Base-by-base conservation (phyloP, 2,797 vertebrate genomes). In the Mycteria americana region DNA sequence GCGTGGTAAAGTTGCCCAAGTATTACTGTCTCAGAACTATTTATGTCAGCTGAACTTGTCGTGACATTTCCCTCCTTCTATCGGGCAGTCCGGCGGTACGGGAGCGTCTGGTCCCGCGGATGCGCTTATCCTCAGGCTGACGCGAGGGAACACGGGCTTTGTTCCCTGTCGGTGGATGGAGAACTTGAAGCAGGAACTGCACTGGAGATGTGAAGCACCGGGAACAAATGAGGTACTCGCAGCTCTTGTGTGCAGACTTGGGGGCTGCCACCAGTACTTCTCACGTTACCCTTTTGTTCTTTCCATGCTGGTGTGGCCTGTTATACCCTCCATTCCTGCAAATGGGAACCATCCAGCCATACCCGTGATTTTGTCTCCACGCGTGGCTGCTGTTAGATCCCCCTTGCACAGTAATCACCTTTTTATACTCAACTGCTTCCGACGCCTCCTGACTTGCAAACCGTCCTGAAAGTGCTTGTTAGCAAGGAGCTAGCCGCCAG, bases 111-210 rank as follows among this genome's bases (percentile, higher is more conserved):
- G 30, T 39, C 37, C 31, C 1, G 1, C 13, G 21, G 27, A 9
- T 17, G 27, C 27, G 51, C 14, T 70, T 56, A 18, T 23, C 22
- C 37, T 35, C 53, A 12, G 22, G 18, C 27, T 12, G 23, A 35
- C 1, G 3, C 33, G 7, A 5, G 41, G n/a, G 35, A 23, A 30
- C 16, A 4, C 0, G 7, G 28, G 7, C 41, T 35, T 39, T 43
- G n/a, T 11, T 53, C 31, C 18, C 28, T 4, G 14, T 7, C 3
- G 1, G 21, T 13, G 39, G 22, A 18, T 3, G 14, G 48, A 74
- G 39, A 80, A 24, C 46, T 33, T 5, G 64, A 25, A 45, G 57
- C 10, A 59, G 50, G 30, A 77, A 30, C 11, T 9, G 37, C 12
- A 4, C 27, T 18, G 62, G 25, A 41, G 33, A 13, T 24, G 18